phyloP scores from a whole-genome alignment of 2,888 invertebrate genomes.

The Troides oblongomaculatus region DNA sequence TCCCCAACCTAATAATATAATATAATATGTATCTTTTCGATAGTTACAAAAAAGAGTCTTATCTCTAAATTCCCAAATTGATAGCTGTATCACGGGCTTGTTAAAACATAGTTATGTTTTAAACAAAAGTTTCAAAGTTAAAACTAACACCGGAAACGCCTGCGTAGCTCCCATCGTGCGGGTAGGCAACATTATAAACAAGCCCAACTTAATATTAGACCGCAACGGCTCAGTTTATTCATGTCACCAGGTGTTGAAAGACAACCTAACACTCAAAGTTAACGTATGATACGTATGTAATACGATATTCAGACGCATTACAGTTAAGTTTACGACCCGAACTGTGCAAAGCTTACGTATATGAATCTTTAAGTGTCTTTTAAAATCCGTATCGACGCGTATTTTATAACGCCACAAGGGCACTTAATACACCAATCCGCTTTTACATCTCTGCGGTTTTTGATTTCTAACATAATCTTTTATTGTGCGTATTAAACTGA shows the following conservation, averaged over 20 bases:
- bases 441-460: constrained; percentile 1
- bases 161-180: constrained; percentile 37
- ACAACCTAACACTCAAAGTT: constrained; percentile 64
- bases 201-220: constrained; percentile 66
- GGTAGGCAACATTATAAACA: constrained; percentile 51
- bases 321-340: constrained; percentile 70
- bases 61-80: too few species aligned
- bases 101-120: too few species aligned
- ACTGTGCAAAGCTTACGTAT: constrained; percentile 59
- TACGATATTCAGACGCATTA: constrained; percentile 68
- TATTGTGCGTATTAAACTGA: too few species aligned
- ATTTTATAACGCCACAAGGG: constrained; percentile 39
- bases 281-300: constrained; percentile 59
- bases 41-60: too few species aligned
- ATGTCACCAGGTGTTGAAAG: constrained; percentile 71
- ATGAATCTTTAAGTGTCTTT: constrained; percentile 75
- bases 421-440: constrained; percentile 5
- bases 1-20: too few species aligned
- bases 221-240: constrained; percentile 63
- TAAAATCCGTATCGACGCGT: constrained; percentile 63
- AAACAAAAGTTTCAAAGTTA: constrained; percentile 44
- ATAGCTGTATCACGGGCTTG: too few species aligned
- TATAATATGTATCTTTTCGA: too few species aligned
- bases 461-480: constrained; percentile 10
- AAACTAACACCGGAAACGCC: constrained; percentile 43